Evolutionary conservation across 2,888 invertebrate species (phyloP).

Genomic region (Pomacea canaliculata): DNA sequence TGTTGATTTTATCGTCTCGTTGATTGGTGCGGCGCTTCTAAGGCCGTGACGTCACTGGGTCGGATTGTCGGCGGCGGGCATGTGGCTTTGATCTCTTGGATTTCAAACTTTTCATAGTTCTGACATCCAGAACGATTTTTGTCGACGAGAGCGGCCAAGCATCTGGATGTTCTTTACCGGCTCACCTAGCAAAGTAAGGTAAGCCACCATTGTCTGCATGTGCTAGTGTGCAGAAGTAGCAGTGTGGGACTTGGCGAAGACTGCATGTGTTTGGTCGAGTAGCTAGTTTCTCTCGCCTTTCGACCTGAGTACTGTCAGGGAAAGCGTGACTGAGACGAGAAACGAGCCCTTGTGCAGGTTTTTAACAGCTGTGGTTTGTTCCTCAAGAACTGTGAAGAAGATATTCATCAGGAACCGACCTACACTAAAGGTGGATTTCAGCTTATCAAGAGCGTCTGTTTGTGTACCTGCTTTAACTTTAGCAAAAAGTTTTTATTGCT

Average conservation of each 20-base stretch:
- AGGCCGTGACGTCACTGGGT: slow-evolving; percentile 64
- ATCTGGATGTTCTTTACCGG: slow-evolving; percentile 21
- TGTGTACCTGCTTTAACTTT: no score
- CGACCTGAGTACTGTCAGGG: slow-evolving; percentile 5
- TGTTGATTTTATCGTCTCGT: slow-evolving; percentile 60
- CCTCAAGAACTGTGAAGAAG: no score
- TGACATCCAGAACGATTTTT: slow-evolving; percentile 22
- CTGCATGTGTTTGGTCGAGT: background rate
- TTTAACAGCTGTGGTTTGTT: no score
- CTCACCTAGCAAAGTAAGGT: slow-evolving; percentile 28
- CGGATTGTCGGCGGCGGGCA: slow-evolving; percentile 64
- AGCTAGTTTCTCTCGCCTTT: background rate
- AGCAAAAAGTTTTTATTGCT: no score
- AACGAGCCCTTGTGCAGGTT: no score
- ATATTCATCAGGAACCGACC: no score
- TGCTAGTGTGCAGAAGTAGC: background rate
- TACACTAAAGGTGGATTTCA: no score
- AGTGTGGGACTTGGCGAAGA: background rate
- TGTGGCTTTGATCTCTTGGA: slow-evolving; percentile 63
- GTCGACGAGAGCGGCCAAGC: slow-evolving; percentile 11
- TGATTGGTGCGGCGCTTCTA: slow-evolving; percentile 65
- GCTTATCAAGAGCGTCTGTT: no score
- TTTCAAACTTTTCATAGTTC: slow-evolving; percentile 57
- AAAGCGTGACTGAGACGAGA: background rate
- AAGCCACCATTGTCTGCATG: slow-evolving; percentile 24